Evolutionary conservation across 2,888 invertebrate genomes (phyloP), one percentile per base, ranked within the genome.

Genomic region (Macrophya alboannulata): DNA sequence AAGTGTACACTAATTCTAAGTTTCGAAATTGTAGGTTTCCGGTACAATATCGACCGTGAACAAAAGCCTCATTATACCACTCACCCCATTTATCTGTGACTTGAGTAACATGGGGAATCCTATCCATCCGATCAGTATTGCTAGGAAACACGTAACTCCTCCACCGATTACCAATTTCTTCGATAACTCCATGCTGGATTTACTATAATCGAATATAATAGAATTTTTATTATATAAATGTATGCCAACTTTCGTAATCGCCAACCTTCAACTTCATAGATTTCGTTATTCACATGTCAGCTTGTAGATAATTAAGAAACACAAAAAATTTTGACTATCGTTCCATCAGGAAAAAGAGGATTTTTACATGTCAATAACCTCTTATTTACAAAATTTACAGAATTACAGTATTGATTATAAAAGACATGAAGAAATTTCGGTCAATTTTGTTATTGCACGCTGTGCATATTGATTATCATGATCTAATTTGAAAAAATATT

Each of bases 31-130:
- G n/a, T n/a, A n/a, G 65, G 5, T 65, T 62, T 62, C n/a, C 12
- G 25, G 62, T 71, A 68, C 4, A 31, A 68, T 31, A 12, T n/a
- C 15, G 68, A 37, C 37, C 17, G 4, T 31, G 68, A 37, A 12
- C 1, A 10, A 43, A 37, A 3, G 43, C 15, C 43, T 71, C n/a
- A 3, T 31, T 31, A 31, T 25, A 74, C n/a, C 12, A 91, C 94
- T 94, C 94, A 97, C 97, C 95, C 95, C 95, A 91, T 95, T 96
- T 37, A 97, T 94, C 93, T 96, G 95, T 10, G 95, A 94, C 87
- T 95, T 96, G 15, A 97, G 93, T 82, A 97, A 93, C 77, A 94
- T 94, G 0, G 97, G 97, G 90, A 97, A 97, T 25, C 95, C 92
- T 1, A 96, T 94, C 95, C 96, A 97, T 71, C 97, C 97, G 88